Evolutionary conservation across 2,797 vertebrate genomes (phyloP), one percentile per base, ranked within the genome.

Genomic region (Tragopan temminckii): DNA sequence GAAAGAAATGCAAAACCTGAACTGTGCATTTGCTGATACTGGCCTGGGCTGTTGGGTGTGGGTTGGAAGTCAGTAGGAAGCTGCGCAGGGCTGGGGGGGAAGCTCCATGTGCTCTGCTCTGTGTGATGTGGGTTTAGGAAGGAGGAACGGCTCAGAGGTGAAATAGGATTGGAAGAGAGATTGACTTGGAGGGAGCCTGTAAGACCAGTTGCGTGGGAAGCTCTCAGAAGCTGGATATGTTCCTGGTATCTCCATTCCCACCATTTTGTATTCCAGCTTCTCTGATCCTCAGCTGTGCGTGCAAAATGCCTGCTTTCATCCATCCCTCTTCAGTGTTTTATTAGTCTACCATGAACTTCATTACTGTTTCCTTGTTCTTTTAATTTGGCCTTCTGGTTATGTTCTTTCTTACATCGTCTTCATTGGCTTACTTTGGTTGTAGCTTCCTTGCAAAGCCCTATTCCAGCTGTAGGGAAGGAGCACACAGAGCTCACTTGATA

Each of bases 11-110:
- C 24, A 61, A 35, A 40, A 7, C 8, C 16, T 0, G 3, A 50
- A 35, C 35, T 2, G 15, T 0, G 0, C 31, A 5, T 71, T 57
- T 1, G 1, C 43, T 40, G 40, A 6, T 11, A 0, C 2, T 1
- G 9, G 40, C 40, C 46, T 6, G 3, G 43, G 50, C 15, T 57
- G 0, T 7, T 31, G 89, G 71, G 61, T n/a, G 89, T 61, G 64
- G 11, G 4, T 48, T 70, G 14, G 48, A 7, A 18, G 70, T 25
- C 4, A 3, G 16, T 68, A 61, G 71, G 70, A 75, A 69, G 66
- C 5, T 25, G 16, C 21, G 7, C 14, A 70, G 84, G 35, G 69
- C 18, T 81, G 46, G 68, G 64, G 33, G 25, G 72, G 79, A 53
- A 2, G 13, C 62, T 83, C 68, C 75, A 42, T 45, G 9, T 58